Base-by-base conservation (phyloP, 2,113 vertebrate genomes). In the Phalacrocorax aristotelis region DNA sequence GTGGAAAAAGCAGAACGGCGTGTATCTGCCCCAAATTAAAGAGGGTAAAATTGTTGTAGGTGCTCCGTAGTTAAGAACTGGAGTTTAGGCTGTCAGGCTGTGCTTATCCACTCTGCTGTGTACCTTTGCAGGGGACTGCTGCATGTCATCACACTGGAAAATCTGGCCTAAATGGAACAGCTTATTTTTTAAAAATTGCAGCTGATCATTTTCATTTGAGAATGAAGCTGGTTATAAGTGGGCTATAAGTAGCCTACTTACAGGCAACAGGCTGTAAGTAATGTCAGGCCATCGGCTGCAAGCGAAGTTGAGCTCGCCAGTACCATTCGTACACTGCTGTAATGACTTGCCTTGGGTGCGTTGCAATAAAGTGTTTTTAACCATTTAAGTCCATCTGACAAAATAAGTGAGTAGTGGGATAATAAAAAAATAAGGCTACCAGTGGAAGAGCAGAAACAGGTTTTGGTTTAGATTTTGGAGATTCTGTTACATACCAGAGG, bases 41-140 rank as follows among this genome's bases (percentile, higher is more conserved):
- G 3, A 15, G 29, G 8, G 6, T 76, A 1, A 21, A 87, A 71
- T 10, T 38, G 8, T 18, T 76, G 21, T 29, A 7, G 34, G 44
- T 68, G 27, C 46, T 83, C 19, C 36, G 92, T 4, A 12, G 44
- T 10, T 74, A 21, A 46, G 55, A 71, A 13, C 0, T 26, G 65
- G 30, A 54, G 30, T 55, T 60, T 4, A 11, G 52, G 1, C 25
- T 44, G 0, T 18, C 0, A 0, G 34, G 32, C 70, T 3, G 2
- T 61, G 69, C 51, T 76, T 51, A 7, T 38, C 69, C 25, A 15
- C 51, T 34, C 44, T 57, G 55, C 65, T 87, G 4, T 83, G 87
- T 36, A 7, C 44, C 44, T 74, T 77, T 44, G 42, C 29, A 51
- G 46, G 40, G 60, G 15, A 34, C 68, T 69, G 72, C 48, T 38